A percentile compares a stretch with the other conserved stretches of the same genome.
Conservation (phyloP, 2,113 vertebrate species). For the Bambusicola thoracicus region DNA sequence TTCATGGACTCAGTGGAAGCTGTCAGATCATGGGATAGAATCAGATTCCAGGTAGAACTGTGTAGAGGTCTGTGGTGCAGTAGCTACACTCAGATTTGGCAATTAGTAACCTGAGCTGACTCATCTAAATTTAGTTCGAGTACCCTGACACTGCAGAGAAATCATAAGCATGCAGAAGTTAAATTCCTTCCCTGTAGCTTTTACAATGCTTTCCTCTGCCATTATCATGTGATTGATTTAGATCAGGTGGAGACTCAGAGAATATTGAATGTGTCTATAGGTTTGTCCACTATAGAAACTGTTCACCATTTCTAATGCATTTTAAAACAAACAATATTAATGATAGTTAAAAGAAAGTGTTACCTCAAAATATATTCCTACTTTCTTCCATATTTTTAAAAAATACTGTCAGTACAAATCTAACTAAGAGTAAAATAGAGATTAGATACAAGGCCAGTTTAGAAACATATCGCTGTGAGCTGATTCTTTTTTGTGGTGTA, state of each 20-base stretch:
- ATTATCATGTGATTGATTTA: neutral
- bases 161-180: neutral
- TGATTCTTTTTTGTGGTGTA: neutral
- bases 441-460: neutral
- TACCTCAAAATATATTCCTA: neutral
- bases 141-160: rapidly evolving
- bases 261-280: neutral
- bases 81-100: neutral
- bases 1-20: neutral
- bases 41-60: neutral
- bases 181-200: neutral
- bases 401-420: neutral
- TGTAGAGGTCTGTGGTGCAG: neutral
- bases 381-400: neutral
- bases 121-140: neutral
- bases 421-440: neutral
- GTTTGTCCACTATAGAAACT: neutral
- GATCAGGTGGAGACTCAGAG: neutral
- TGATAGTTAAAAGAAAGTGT: neutral
- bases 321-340: neutral
- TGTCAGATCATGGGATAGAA: neutral
- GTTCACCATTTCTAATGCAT: neutral
- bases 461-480: neutral
- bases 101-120: neutral
- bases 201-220: neutral